Conservation (phyloP, 2,113 vertebrate species). For the Psittacula cyanocephala region DNA sequence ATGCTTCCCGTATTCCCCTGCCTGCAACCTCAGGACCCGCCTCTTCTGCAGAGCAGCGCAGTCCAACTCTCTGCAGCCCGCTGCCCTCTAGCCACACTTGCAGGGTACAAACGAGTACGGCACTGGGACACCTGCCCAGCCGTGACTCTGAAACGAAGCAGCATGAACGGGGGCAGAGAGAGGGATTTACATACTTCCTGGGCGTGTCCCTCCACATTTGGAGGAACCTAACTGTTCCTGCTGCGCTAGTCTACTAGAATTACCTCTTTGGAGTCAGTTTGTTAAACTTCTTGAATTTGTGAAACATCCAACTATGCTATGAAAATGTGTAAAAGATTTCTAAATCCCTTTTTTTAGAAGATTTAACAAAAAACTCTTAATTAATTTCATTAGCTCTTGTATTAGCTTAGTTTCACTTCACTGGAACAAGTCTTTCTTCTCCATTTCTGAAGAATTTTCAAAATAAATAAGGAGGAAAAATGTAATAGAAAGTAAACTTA, state of each 20-base stretch:
- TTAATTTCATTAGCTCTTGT: not conserved
- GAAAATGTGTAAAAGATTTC: not conserved
- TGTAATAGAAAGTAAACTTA: not conserved
- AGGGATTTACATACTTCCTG: too few species aligned
- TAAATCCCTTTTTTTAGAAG: not conserved
- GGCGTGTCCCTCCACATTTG: rapidly evolving
- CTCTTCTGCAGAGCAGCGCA: too few species aligned
- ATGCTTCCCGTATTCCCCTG: too few species aligned
- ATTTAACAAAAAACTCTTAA: not conserved
- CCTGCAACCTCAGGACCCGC: not conserved
- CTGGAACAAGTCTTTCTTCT: not conserved
- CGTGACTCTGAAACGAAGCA: not conserved
- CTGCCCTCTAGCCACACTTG: rapidly evolving
- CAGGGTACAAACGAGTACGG: rapidly evolving
- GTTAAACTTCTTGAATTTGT: not conserved
- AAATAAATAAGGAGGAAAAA: not conserved
- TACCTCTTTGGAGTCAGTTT: not conserved
- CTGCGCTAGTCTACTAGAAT: not conserved
- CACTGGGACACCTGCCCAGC: rapidly evolving
- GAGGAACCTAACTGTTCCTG: not conserved
- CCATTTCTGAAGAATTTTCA: not conserved
- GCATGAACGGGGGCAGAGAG: not conserved
- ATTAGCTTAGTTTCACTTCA: slow-evolving; percentile 4
- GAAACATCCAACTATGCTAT: not conserved
- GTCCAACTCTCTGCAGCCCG: rapidly evolving